Conservation (phyloP, 2,888 invertebrate species). For the Dynastes grantii region DNA sequence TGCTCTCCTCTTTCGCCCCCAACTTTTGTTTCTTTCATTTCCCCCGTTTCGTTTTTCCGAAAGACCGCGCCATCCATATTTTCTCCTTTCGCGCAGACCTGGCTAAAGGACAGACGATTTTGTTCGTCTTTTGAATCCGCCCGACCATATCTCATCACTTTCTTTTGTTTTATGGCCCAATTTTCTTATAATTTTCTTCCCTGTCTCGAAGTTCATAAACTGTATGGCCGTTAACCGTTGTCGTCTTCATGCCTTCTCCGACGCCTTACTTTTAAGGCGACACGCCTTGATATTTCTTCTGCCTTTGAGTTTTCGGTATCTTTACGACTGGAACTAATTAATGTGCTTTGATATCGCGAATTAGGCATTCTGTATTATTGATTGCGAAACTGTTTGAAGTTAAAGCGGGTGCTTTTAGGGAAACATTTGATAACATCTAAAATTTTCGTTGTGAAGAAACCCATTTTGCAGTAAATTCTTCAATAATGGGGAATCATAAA, state of each 20-base stretch:
- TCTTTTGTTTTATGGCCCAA: slow-evolving; percentile 50
- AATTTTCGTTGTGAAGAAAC: too few species aligned
- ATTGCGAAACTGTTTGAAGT: slow-evolving; percentile 13
- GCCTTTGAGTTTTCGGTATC: slow-evolving; percentile 16
- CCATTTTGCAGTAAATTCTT: too few species aligned
- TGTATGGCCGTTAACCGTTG: not conserved
- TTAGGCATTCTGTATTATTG: slow-evolving; percentile 2
- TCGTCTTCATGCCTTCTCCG: not conserved
- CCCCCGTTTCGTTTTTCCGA: slow-evolving; percentile 34
- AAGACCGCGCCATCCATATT: slow-evolving; percentile 48
- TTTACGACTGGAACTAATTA: slow-evolving; percentile 17
- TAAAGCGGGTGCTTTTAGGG: not conserved
- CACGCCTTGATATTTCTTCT: slow-evolving; percentile 10
- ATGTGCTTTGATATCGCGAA: slow-evolving; percentile 13
- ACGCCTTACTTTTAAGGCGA: slow-evolving; percentile 17
- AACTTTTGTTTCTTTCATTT: slow-evolving; percentile 28
- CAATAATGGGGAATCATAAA: too few species aligned
- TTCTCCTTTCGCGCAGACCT: slow-evolving; percentile 44
- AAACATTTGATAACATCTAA: not conserved
- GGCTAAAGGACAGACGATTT: slow-evolving; percentile 56
- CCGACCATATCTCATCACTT: slow-evolving; percentile 55
- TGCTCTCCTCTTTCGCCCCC: not conserved
- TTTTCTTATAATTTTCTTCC: slow-evolving; percentile 49
- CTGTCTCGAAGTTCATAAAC: slow-evolving; percentile 34
- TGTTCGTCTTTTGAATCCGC: slow-evolving; percentile 56